These are phyloP conservation scores for Myodes glareolus DNA, from an alignment of 2,113 vertebrate genomes.

Conservation along the genomic window DNA sequence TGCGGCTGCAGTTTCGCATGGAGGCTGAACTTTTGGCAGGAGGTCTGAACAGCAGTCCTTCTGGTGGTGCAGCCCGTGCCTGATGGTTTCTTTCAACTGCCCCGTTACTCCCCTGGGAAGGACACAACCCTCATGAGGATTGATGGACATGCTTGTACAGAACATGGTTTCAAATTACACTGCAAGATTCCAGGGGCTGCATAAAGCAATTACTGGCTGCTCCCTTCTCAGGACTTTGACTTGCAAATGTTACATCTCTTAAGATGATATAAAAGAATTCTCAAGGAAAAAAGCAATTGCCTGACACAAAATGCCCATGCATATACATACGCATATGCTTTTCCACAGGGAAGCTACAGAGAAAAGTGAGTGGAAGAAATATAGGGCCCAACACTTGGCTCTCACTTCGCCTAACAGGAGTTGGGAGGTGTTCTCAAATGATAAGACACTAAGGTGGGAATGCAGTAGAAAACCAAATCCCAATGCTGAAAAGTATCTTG, in stretches of 20 bases:
- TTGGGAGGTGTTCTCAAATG: background rate
- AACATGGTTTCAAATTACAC: slow-evolving; percentile 81
- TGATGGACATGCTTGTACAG: slow-evolving; percentile 79
- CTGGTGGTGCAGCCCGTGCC: slow-evolving; percentile 81
- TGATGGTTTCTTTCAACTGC: slow-evolving; percentile 82
- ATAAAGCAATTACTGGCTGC: slow-evolving; percentile 69
- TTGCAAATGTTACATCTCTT: slow-evolving; percentile 46
- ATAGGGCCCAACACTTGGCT: background rate
- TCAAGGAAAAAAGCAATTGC: slow-evolving; percentile 42
- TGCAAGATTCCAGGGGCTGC: slow-evolving; percentile 74
- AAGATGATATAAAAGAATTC: slow-evolving; percentile 34
- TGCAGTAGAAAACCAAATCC: slow-evolving; percentile 60
- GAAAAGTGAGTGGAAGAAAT: slow-evolving; percentile 24
- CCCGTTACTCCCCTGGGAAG: slow-evolving; percentile 83
- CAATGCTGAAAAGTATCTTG: slow-evolving; percentile 27
- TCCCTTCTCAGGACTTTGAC: slow-evolving; percentile 36
- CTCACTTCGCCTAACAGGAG: slow-evolving; percentile 38
- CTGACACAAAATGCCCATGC: slow-evolving; percentile 65
- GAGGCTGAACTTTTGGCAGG: slow-evolving; percentile 82
- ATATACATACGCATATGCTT: slow-evolving; percentile 37
- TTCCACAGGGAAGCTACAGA: slow-evolving; percentile 27
- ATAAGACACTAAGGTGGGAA: background rate
- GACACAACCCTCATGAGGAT: slow-evolving; percentile 84
- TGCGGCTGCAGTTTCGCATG: slow-evolving; percentile 81
- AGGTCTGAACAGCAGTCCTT: slow-evolving; percentile 83